phyloP scores from a whole-genome alignment of 2,797 vertebrate genomes.

The Loris lydekkerianus region DNA sequence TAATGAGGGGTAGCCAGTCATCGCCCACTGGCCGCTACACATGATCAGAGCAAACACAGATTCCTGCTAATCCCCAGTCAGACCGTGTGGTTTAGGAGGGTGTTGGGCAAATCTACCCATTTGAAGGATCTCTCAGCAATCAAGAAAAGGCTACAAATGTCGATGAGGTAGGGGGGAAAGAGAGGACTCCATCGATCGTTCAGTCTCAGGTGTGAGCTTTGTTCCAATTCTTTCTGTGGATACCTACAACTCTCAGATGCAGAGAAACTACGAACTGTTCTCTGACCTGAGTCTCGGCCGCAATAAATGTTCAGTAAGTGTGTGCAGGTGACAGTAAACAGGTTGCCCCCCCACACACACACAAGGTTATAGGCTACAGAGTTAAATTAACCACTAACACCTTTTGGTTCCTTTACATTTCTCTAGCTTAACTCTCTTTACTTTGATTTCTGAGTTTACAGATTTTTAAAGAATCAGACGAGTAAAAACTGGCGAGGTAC shows the following conservation, averaged over 20 bases:
- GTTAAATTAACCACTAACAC: neutral
- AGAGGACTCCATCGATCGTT: fast-evolving
- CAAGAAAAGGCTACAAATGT: neutral
- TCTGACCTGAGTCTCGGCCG: fast-evolving
- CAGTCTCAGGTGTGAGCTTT: fast-evolving
- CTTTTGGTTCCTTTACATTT: neutral
- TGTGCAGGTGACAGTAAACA: fast-evolving
- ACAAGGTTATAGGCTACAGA: neutral
- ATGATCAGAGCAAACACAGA: constrained; percentile 18
- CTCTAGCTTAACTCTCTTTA: neutral
- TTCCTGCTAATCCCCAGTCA: constrained; percentile 18
- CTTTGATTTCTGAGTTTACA: neutral
- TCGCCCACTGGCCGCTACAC: constrained; percentile 74
- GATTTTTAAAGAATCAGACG: neutral
- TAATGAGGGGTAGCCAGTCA: constrained; percentile 81
- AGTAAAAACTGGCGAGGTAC: neutral
- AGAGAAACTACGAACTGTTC: fast-evolving
- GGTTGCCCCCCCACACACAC: neutral
- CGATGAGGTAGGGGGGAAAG: neutral
- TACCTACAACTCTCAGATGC: neutral
- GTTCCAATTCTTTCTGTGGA: neutral
- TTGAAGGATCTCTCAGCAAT: neutral
- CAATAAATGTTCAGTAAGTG: neutral
- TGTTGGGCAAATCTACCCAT: neutral
- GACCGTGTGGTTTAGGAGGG: neutral